Conservation (phyloP, 2,797 vertebrate genomes). For the Anguilla obscura region DNA sequence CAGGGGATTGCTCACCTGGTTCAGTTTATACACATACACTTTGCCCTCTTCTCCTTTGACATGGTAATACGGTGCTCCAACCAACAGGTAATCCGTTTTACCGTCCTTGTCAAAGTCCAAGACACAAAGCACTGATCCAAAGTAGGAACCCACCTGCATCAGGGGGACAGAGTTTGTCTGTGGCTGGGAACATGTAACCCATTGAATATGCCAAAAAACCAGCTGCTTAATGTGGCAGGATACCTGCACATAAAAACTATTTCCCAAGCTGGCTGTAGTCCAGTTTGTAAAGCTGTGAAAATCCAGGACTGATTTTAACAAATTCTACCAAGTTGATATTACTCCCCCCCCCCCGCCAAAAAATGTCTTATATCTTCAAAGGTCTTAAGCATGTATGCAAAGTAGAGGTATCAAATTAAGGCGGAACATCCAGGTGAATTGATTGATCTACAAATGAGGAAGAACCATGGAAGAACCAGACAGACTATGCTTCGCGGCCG, state of each 20-base stretch:
- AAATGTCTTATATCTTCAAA: not conserved
- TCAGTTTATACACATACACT: constrained; percentile 72
- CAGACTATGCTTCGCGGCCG: not conserved
- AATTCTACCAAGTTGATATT: not conserved
- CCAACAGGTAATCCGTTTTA: constrained; percentile 67
- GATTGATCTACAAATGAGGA: not conserved
- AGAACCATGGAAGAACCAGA: not conserved
- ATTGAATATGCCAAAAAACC: too few relatives aligned
- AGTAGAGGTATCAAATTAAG: not conserved
- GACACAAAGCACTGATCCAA: constrained; percentile 75
- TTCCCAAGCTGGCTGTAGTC: not conserved
- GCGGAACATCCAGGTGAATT: not conserved
- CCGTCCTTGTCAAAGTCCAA: constrained; percentile 64
- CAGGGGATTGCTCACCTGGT: constrained; percentile 45
- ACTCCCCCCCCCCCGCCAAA: not conserved
- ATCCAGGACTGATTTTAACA: not conserved
- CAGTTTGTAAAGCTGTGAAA: not conserved
- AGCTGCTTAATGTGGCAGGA: not conserved
- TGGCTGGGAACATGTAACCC: not conserved
- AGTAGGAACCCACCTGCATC: constrained; percentile 78
- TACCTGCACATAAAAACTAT: not conserved
- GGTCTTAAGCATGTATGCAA: not conserved
- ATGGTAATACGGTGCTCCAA: constrained; percentile 73
- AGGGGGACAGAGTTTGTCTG: not conserved
- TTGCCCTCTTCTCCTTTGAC: constrained; percentile 70